Base-by-base conservation (phyloP, 2,797 vertebrate species). In the Catostomus latipinnis region DNA sequence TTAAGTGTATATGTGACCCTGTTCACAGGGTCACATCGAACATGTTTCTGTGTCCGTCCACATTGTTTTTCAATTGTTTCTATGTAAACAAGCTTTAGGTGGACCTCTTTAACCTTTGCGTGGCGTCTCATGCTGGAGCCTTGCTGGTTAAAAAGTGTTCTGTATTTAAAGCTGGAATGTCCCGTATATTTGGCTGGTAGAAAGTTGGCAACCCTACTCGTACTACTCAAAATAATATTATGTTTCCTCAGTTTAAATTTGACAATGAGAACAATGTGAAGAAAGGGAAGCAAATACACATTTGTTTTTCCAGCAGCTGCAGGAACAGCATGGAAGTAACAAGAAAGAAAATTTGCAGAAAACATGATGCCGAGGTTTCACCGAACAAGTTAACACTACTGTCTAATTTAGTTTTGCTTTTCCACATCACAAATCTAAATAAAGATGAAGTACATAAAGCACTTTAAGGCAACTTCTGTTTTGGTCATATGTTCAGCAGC, bases 281-380 rank as follows among this genome's bases (percentile, higher is more conserved):
- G 43, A 61, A 8, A 49, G 22, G 75, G 66, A 54, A 46, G 16
- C 46, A 66, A 74, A 80, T 73, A 45, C 50, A 80, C 76, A 62
- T 34, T 5, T 4, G 11, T 18, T 14, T 22, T 61, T 66, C 66
- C n/a, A 63, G 2, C 52, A 77, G 53, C 61, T 22, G 22, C 67
- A 22, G 34, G 18, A 72, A 65, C 45, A 34, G 54, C 1, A n/a
- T 62, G n/a, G 34, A 70, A 52, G 54, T 34, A 52, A 62, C 60
- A 43, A 22, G 22, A 43, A 6, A 14, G 67, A 67, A 60, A 68
- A 80, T 83, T 50, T 69, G 43, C 22, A 11, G 34, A 61, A 57
- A 83, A 61, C 10, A 49, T 1, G 22, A 45, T 68, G 10, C 50
- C 9, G 58, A 73, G 58, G 14, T 74, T 78, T 66, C 52, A 45